Percentiles rank a stretch among this genome's conserved stretches.
These are phyloP conservation scores for Zosterops borbonicus DNA, from an alignment of 2,113 vertebrate species.

Conservation along the genomic window DNA sequence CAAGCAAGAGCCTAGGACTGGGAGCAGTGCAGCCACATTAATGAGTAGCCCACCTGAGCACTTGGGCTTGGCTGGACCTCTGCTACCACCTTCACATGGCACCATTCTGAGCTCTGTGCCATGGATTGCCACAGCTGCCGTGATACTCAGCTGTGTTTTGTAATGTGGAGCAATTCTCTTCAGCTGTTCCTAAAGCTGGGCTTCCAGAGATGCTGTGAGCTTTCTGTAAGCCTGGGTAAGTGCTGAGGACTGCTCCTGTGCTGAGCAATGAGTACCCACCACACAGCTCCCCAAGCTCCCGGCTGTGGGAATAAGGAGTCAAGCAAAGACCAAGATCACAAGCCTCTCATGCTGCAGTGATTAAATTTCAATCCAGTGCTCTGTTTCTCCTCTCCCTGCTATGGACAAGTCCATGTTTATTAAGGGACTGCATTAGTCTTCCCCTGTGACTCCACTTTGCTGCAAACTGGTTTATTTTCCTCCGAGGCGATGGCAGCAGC, in stretches of 20 bases:
- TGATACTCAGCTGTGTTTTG: neutral
- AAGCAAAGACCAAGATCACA: neutral
- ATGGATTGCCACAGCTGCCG: fast-evolving
- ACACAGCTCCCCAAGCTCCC: fast-evolving
- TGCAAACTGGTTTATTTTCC: neutral
- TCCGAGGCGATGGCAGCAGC: constrained; percentile 35
- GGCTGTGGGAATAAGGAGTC: neutral
- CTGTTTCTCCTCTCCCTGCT: neutral
- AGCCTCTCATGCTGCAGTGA: neutral
- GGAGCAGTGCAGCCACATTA: neutral
- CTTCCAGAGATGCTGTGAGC: neutral
- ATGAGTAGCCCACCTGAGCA: neutral
- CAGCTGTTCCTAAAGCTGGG: neutral
- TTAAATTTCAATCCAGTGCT: neutral
- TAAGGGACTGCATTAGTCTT: constrained; percentile 11
- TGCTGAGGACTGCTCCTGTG: neutral
- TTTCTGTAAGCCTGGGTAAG: neutral
- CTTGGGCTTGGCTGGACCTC: neutral
- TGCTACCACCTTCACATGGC: fast-evolving
- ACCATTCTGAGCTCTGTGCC: fast-evolving
- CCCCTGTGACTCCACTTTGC: neutral
- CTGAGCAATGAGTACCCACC: neutral
- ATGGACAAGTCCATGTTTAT: neutral
- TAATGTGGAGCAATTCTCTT: neutral
- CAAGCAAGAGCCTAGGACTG: neutral